These are phyloP conservation scores for Drosophila leontia DNA, from an alignment of 1,140 invertebrate genomes.

Conservation along the genomic window DNA sequence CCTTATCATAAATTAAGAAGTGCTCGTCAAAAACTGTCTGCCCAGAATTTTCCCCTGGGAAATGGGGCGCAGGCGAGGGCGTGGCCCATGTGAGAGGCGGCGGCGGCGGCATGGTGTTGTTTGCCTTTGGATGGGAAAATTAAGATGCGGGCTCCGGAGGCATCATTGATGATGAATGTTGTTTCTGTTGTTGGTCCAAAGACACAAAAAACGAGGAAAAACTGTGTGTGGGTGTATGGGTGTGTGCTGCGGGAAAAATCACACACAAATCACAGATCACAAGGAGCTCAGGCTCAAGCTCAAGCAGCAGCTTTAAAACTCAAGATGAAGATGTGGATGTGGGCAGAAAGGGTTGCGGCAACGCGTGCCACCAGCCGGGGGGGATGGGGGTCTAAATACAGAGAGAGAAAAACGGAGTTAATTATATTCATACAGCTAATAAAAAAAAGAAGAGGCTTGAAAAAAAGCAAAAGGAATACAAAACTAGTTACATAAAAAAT, in stretches of 20 bases:
- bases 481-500: no score
- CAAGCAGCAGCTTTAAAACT: conserved; percentile 1
- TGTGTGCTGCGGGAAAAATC: conserved; percentile 46
- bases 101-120: conserved; percentile 56
- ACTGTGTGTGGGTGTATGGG: not conserved
- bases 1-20: conserved; percentile 85
- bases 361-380: conserved; percentile 33
- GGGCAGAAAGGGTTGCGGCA: conserved; percentile 40
- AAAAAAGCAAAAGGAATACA: no score
- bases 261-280: conserved; percentile 72
- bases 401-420: not conserved
- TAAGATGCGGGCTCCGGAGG: conserved; percentile 72
- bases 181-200: conserved; percentile 26
- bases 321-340: conserved; percentile 18
- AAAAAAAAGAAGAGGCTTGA: no score
- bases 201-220: conserved; percentile 34
- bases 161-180: conserved; percentile 72
- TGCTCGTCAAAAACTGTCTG: conserved; percentile 83
- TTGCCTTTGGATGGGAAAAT: conserved; percentile 64
- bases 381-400: not conserved
- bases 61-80: conserved; percentile 3
- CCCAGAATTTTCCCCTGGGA: conserved; percentile 49
- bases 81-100: conserved; percentile 18
- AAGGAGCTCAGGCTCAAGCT: conserved; percentile 26
- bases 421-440: not conserved